Conservation (phyloP, 2,113 vertebrate species). For the Rhinolophus ferrumequinum region DNA sequence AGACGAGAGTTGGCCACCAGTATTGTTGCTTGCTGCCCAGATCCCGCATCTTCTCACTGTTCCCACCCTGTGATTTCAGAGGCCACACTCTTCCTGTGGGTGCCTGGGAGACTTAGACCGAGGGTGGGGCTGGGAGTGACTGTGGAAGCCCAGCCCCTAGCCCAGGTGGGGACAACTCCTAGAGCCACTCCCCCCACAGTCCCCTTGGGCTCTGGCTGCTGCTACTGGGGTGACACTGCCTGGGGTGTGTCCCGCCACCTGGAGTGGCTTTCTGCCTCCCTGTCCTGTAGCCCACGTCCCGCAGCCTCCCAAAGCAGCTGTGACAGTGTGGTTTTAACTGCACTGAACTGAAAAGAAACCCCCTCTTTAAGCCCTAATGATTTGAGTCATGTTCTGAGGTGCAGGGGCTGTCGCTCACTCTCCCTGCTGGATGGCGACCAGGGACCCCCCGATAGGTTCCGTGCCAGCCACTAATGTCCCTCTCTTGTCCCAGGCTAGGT, state of each 20-base stretch:
- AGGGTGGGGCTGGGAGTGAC: neutral
- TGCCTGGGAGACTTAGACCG: neutral
- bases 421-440: neutral
- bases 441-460: neutral
- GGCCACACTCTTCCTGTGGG: neutral
- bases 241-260: too few relatives aligned
- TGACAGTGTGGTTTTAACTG: neutral
- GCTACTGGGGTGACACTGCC: too few relatives aligned
- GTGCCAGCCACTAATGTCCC: neutral
- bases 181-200: neutral
- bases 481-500: conserved; percentile 84
- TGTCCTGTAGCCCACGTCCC: neutral
- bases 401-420: neutral
- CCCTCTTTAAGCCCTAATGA: neutral
- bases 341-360: neutral
- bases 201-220: neutral
- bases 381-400: neutral
- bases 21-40: neutral
- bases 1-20: neutral
- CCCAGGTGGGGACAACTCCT: neutral
- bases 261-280: neutral
- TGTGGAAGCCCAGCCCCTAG: neutral
- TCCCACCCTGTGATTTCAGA: neutral
- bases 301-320: neutral
- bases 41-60: neutral